Evolutionary conservation across 2,888 invertebrate species (phyloP).

Genomic region (Ormyrus nitidulus): DNA sequence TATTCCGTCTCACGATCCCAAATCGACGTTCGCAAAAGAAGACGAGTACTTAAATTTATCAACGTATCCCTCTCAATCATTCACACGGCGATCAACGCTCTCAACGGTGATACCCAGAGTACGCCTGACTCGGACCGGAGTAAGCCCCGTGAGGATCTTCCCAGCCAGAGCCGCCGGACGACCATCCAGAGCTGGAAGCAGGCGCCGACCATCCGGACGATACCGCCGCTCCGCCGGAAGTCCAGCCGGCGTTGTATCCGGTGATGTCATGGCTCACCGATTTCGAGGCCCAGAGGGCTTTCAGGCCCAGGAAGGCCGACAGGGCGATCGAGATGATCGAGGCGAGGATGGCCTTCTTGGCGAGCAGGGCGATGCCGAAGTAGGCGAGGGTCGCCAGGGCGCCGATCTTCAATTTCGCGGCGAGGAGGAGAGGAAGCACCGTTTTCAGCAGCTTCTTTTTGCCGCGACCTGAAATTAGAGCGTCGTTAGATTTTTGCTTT

Average conservation of each 20-base stretch:
- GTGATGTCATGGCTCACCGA: slow-evolving; percentile 28
- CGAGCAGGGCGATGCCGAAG: slow-evolving; percentile 79
- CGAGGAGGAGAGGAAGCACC: slow-evolving; percentile 78
- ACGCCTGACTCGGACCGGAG: slow-evolving; percentile 68
- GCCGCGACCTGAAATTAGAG: slow-evolving; percentile 44
- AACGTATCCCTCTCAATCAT: too few relatives aligned
- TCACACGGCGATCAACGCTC: too few relatives aligned
- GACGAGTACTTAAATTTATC: too few relatives aligned
- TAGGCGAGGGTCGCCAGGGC: slow-evolving; percentile 77
- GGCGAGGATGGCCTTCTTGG: slow-evolving; percentile 81
- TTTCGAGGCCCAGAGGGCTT: slow-evolving; percentile 33
- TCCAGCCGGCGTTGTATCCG: slow-evolving; percentile 63
- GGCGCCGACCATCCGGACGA: slow-evolving; percentile 42
- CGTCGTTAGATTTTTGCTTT: neutral
- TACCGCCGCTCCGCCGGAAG: slow-evolving; percentile 61
- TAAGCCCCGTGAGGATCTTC: slow-evolving; percentile 63
- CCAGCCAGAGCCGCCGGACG: slow-evolving; percentile 65
- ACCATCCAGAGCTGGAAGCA: slow-evolving; percentile 60
- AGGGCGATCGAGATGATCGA: slow-evolving; percentile 80
- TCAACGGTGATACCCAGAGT: slow-evolving; percentile 69
- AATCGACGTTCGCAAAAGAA: too few relatives aligned
- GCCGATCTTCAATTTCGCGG: slow-evolving; percentile 79
- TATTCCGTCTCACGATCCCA: too few relatives aligned
- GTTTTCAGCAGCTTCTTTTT: slow-evolving; percentile 77
- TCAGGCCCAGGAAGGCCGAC: slow-evolving; percentile 75